Conservation (phyloP, 1,140 invertebrate species). For the Radopholus similis region DNA sequence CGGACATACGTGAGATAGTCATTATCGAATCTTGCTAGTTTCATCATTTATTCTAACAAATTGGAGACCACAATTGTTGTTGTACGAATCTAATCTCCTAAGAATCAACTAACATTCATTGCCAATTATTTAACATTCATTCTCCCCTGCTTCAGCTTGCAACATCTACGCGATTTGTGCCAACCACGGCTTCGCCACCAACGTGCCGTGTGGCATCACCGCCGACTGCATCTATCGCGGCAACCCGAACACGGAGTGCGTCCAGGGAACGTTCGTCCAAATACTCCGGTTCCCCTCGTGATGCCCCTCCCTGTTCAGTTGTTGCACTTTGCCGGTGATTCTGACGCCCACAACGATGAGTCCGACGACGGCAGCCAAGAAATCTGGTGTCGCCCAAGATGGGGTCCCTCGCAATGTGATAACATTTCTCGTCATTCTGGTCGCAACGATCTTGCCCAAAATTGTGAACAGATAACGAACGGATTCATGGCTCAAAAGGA, state of each 20-base stretch:
- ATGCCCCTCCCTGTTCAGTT: background rate
- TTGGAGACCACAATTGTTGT: background rate
- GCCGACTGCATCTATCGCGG: background rate
- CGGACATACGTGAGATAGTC: slow-evolving; percentile 5
- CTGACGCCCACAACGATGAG: background rate
- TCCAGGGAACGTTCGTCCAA: slow-evolving; percentile 9
- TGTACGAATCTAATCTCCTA: background rate
- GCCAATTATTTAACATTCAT: background rate
- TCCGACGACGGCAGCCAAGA: no score
- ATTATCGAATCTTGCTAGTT: background rate
- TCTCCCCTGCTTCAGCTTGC: slow-evolving; percentile 2
- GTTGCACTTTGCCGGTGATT: background rate
- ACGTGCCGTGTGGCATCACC: slow-evolving; percentile 1
- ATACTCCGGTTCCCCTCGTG: background rate
- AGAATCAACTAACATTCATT: background rate
- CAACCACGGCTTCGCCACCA: slow-evolving; percentile 18
- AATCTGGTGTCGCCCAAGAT: no score
- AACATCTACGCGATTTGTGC: slow-evolving; percentile 1
- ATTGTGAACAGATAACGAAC: no score
- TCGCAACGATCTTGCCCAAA: no score
- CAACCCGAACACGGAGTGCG: slow-evolving; percentile 16
- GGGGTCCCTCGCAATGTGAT: no score
- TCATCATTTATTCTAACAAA: background rate
- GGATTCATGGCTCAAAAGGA: no score
- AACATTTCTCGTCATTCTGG: no score